Conservation (phyloP, 2,888 invertebrate species). For the Coremacera marginata region DNA sequence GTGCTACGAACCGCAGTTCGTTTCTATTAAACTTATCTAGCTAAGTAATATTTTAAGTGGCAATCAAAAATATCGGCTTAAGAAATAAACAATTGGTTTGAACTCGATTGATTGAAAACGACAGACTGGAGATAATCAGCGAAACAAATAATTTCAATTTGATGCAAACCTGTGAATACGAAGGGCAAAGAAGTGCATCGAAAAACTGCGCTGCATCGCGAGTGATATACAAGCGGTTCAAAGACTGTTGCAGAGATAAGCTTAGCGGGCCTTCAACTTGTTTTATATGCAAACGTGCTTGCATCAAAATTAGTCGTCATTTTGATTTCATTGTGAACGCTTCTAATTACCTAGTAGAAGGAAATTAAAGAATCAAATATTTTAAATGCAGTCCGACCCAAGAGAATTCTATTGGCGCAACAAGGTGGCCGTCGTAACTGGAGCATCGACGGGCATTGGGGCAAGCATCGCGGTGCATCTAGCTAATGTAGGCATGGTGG, state of each 20-base stretch:
- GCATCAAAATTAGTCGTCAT: conserved; percentile 26
- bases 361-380: neutral
- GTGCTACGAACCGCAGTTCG: no score
- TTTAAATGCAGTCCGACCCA: neutral
- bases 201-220: neutral
- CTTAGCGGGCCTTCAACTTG: neutral
- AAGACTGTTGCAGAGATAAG: neutral
- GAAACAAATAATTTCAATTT: neutral
- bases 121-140: neutral
- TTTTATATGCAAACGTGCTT: neutral
- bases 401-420: conserved; percentile 54
- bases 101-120: neutral
- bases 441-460: conserved; percentile 70
- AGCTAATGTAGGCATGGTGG: conserved; percentile 70
- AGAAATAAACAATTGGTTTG: no score
- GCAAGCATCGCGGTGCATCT: conserved; percentile 65
- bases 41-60: no score
- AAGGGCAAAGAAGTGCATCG: no score
- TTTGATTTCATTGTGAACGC: conserved; percentile 1
- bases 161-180: no score
- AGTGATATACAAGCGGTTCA: neutral
- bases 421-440: conserved; percentile 69
- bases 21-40: no score
- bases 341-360: neutral
- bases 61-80: no score